Percentiles rank a stretch among this genome's conserved stretches.
These are phyloP conservation scores for Pterostichus niger DNA, from an alignment of 2,888 invertebrate genomes.

Conservation along the genomic window DNA sequence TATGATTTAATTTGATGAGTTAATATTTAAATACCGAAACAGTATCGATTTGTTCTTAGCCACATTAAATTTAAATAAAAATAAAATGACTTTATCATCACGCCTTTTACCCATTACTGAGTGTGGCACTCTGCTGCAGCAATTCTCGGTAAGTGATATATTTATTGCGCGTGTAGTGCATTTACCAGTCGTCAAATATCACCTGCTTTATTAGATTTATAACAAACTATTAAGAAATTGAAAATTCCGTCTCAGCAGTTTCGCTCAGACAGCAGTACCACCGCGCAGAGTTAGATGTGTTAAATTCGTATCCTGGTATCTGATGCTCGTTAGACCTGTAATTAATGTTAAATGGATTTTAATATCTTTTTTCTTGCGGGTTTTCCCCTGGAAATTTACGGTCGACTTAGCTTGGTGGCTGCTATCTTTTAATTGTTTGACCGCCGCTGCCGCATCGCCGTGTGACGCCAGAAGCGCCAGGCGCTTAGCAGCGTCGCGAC, in stretches of 20 bases:
- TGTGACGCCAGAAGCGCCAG: not conserved
- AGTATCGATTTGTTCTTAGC: too few species aligned
- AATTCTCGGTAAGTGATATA: too few species aligned
- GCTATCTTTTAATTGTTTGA: slow-evolving; percentile 66
- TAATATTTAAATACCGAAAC: too few species aligned
- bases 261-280: too few species aligned
- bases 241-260: too few species aligned
- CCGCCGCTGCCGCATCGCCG: slow-evolving; percentile 19
- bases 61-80: too few species aligned
- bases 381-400: slow-evolving; percentile 60
- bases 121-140: too few species aligned
- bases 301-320: slow-evolving; percentile 61
- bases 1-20: too few species aligned
- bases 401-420: slow-evolving; percentile 61
- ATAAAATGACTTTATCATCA: too few species aligned
- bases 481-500: slow-evolving; percentile 33
- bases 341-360: slow-evolving; percentile 67
- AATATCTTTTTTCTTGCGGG: slow-evolving; percentile 65
- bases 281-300: slow-evolving; percentile 52
- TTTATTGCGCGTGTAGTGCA: too few species aligned
- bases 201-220: not conserved
- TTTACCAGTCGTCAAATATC: too few species aligned
- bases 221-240: not conserved
- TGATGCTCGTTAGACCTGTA: slow-evolving; percentile 67
- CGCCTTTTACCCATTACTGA: too few species aligned